Base-by-base conservation (phyloP, 1,140 invertebrate species). In the Potamilus streckersoni region DNA sequence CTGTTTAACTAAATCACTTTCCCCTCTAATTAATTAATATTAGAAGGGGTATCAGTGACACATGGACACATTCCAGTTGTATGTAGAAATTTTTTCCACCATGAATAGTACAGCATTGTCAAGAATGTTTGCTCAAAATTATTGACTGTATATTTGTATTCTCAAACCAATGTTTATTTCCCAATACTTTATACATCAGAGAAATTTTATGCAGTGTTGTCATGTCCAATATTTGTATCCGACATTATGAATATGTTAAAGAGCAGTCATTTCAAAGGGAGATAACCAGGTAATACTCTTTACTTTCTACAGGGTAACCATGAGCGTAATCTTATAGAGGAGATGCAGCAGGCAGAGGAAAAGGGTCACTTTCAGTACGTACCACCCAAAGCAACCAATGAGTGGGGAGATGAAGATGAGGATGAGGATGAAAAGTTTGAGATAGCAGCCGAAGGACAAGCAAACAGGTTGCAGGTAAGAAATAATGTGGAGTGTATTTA, bases 301-400 rank as follows among this genome's bases (percentile, higher is more conserved):
- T 49, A 19, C 56, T 19, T 17, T 64, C 76, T 92, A 12, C 89
- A 94, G 92, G 86, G 93, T 31, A 95, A 95, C 85, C 90, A 92
- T 73, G 94, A 95, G 63, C 91, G 95, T 61, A 93, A 94, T 82
- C 91, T 93, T 1, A 83, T 95, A 6, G 93, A 94, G 76, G 95
- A 96, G 87, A 94, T 95, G 92, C 72, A 81, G 70, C 88, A 87
- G 20, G 92, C 93, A 2, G 92, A 93, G 83, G 86, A 89, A 23
- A 82, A 77, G 69, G 93, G 92, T n/a, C 80, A 84, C 63, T 93
- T 93, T 83, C 80, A 83, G 11, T 92, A 91, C 79, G 76, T 83
- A 71, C 83, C 86, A 0, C 76, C 66, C 14, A 59, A 74, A 59
- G 79, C 77, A 13, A 81, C 81, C n/a, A 84, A 81, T 56, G 82